Evolutionary conservation across 2,797 vertebrate species (phyloP).

Genomic region (Pantherophis alleghaniensis): DNA sequence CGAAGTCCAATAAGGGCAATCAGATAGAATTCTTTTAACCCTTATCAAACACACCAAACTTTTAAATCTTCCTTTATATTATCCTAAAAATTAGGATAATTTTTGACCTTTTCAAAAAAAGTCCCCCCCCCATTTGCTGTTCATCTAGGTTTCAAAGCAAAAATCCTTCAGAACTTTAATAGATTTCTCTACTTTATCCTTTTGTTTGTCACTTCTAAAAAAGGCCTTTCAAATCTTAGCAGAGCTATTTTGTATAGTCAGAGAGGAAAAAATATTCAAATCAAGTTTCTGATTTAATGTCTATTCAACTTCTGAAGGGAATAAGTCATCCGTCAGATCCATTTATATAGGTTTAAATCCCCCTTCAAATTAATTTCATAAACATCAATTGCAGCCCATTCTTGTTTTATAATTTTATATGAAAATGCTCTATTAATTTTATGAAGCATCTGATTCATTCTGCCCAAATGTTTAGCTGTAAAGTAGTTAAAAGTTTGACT

Average conservation of each 20-base stretch:
- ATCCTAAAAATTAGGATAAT: neutral
- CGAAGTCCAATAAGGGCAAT: neutral
- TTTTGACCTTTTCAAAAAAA: neutral
- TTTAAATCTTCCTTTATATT: neutral
- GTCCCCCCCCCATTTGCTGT: neutral
- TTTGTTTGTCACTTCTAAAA: neutral
- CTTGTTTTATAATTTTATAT: neutral
- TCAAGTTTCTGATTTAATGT: neutral
- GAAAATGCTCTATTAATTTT: neutral
- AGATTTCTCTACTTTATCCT: neutral
- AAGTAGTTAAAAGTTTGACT: neutral
- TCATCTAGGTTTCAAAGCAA: neutral
- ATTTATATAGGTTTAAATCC: neutral
- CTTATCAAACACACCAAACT: neutral
- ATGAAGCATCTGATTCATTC: neutral
- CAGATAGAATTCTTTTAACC: neutral
- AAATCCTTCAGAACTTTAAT: neutral
- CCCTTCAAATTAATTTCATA: neutral
- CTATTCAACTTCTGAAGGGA: neutral
- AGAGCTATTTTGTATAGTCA: neutral
- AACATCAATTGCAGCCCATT: neutral
- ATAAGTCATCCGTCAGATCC: neutral
- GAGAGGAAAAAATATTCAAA: neutral
- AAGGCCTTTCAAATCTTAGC: neutral
- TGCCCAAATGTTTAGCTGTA: neutral